Base-by-base conservation (phyloP, 1,140 invertebrate species). In the Calosoma granatense region DNA sequence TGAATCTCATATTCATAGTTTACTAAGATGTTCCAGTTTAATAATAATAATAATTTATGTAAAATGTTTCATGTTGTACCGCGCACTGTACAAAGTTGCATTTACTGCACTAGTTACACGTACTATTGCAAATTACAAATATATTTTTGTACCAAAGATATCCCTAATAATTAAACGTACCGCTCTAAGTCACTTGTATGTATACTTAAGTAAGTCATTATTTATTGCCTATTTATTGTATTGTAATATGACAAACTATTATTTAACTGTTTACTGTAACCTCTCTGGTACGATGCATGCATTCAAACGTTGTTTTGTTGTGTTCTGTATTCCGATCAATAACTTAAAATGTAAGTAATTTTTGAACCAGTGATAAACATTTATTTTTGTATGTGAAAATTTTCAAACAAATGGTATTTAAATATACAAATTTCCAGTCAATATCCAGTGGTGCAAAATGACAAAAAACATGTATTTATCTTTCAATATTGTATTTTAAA, bases 401-500 rank as follows among this genome's bases (percentile, higher is more conserved):
- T 36, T 36, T 36, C 26, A 36, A 36, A 36, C 6, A 36, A 9
- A 36, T 9, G n/a, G n/a, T 47, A 47, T 47, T 47, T 47, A 6
- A 4, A 47, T 47, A 47, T 47, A 12, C 6, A 47, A 11, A 47
- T 47, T 11, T 47, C 41, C 6, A 47, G 41, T 47, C 41, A 47
- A 47, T 47, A 47, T 47, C 15, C n/a, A n/a, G 41, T 47, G 41
- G 41, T 47, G 15, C 6, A 47, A 17, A 6, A 30, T 30, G 14
- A 30, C 6, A n/a, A n/a, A n/a, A n/a, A 30, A 47, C 4, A 47
- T 11, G 15, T 47, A 47, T 47, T 30, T 30, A 30, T 14, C 14
- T 30, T 47, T 47, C 15, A 47, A 47, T 11, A 47, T 47, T 47
- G 41, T 47, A 47, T 47, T 11, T 47, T 47, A 11, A 11, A 47